Conservation (phyloP, 37 sponge, comb jelly and placozoan genomes). For the Tethya wilhelma region DNA sequence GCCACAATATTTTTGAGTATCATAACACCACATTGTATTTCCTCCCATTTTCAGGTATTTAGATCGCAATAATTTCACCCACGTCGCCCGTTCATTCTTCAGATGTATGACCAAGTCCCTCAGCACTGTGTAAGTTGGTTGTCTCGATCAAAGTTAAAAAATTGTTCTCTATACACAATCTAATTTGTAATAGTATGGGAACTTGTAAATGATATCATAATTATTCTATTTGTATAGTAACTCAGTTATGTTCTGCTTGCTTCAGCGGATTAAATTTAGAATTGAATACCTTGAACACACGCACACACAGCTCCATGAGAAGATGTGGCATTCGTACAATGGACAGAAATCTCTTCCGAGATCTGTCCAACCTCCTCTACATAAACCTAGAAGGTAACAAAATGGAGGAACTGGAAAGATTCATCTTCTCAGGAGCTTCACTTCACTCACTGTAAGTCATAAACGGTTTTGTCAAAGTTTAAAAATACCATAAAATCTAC, state of each 20-base stretch:
- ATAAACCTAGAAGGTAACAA: conserved; percentile 13
- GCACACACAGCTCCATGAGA: background rate
- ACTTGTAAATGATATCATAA: no score
- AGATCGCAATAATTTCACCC: background rate
- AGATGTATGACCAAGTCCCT: background rate
- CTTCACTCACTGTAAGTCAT: conserved; percentile 1
- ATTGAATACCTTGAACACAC: background rate
- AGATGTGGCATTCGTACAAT: background rate
- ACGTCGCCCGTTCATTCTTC: background rate
- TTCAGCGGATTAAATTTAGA: background rate
- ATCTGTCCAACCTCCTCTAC: background rate
- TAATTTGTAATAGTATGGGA: background rate
- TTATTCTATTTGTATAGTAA: no score
- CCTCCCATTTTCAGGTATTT: background rate
- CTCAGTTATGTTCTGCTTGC: no score
- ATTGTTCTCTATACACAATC: background rate
- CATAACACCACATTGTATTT: background rate
- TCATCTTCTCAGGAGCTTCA: background rate
- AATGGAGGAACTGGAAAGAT: background rate
- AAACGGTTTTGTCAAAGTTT: no score
- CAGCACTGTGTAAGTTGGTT: conserved; percentile 13
- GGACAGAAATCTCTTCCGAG: background rate
- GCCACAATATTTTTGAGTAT: no score
- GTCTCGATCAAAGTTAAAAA: no score
- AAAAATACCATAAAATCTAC: no score